Evolutionary conservation across 2,113 vertebrate species (phyloP).

Genomic region (Lasiurus borealis): DNA sequence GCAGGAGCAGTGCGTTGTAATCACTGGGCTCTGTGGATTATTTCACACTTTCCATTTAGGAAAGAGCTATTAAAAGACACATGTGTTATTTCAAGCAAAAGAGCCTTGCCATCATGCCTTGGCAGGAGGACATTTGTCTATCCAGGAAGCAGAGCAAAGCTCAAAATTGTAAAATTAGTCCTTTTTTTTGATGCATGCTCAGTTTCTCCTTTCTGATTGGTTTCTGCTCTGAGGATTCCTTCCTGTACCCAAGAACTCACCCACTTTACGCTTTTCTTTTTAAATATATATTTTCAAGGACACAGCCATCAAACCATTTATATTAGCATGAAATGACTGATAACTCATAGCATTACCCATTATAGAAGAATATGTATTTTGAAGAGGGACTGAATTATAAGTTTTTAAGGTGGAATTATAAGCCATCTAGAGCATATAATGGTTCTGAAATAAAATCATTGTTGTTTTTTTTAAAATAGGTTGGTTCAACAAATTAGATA

Average conservation of each 20-base stretch:
- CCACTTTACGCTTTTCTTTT: neutral
- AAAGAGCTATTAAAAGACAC: neutral
- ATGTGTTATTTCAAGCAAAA: neutral
- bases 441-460: constrained; percentile 34
- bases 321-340: neutral
- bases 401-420: neutral
- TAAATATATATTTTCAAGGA: neutral
- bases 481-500: neutral
- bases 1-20: neutral
- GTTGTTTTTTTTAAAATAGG: neutral
- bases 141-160: neutral
- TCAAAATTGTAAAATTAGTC: neutral
- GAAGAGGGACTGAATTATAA: neutral
- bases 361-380: neutral
- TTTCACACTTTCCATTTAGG: constrained; percentile 11
- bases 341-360: neutral
- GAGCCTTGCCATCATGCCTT: neutral
- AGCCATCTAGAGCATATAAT: neutral
- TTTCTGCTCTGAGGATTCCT: neutral
- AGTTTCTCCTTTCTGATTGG: neutral
- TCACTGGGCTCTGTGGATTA: neutral
- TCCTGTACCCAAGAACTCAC: neutral
- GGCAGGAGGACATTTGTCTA: neutral
- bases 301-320: neutral
- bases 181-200: neutral